Evolutionary conservation across 2,888 invertebrate genomes (phyloP).

Genomic region (Zaprionus bogoriensis): DNA sequence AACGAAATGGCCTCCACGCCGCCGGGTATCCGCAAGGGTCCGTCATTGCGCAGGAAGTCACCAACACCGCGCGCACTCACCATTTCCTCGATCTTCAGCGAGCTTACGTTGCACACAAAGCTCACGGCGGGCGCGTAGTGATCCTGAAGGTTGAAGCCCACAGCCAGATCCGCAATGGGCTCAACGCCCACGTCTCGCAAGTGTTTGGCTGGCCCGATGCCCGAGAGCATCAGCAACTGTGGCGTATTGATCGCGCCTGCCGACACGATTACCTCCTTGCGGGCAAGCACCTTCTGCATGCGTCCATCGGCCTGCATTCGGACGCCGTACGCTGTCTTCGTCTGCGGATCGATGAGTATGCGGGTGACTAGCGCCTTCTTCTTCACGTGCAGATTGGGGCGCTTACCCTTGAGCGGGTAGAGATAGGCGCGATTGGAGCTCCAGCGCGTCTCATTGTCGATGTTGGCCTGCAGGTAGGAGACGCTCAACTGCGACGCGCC

Average conservation of each 20-base stretch:
- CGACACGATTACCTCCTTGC: slow-evolving; percentile 88
- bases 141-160: slow-evolving; percentile 87
- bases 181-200: slow-evolving; percentile 84
- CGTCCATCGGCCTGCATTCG: slow-evolving; percentile 83
- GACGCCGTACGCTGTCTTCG: slow-evolving; percentile 85
- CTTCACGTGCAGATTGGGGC: slow-evolving; percentile 85
- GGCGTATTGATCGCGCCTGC: slow-evolving; percentile 92
- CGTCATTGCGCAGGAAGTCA: slow-evolving; percentile 70
- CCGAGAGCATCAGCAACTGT: slow-evolving; percentile 91
- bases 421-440: slow-evolving; percentile 86
- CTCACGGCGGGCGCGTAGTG: slow-evolving; percentile 87
- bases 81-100: slow-evolving; percentile 60
- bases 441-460: slow-evolving; percentile 84
- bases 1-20: slow-evolving; percentile 86
- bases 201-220: slow-evolving; percentile 86
- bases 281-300: slow-evolving; percentile 84
- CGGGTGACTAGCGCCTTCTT: slow-evolving; percentile 84
- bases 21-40: slow-evolving; percentile 84
- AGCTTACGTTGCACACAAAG: slow-evolving; percentile 84
- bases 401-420: slow-evolving; percentile 83
- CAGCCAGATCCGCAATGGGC: slow-evolving; percentile 85
- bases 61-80: slow-evolving; percentile 51
- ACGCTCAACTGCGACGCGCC: slow-evolving; percentile 85
- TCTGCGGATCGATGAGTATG: slow-evolving; percentile 84
- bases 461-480: slow-evolving; percentile 86